A percentile compares a stretch with the other conserved stretches of the same genome.
Conservation (phyloP, 2,113 vertebrate genomes). For the Syngnathoides biaculeatus region DNA sequence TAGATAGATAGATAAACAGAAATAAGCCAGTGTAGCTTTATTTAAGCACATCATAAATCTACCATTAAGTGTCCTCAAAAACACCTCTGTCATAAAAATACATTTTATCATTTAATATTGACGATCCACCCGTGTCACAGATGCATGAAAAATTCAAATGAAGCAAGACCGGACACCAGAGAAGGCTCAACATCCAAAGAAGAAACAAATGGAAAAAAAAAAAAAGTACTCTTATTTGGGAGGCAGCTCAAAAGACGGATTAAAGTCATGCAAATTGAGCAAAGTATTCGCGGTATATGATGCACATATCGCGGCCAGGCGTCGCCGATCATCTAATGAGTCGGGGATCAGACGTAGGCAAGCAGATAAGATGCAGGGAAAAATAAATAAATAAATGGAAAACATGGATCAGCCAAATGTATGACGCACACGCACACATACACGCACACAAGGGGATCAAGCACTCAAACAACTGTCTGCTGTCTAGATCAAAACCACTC, state of each 20-base stretch:
- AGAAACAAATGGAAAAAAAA: not conserved
- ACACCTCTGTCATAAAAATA: conserved; percentile 9
- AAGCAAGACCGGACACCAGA: not conserved
- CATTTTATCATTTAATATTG: conserved; percentile 5
- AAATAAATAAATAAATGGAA: not conserved
- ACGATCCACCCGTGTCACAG: conserved; percentile 18
- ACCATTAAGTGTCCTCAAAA: not conserved
- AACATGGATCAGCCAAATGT: not conserved
- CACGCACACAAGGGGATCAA: not conserved
- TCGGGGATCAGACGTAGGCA: conserved; percentile 20
- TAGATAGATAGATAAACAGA: not conserved
- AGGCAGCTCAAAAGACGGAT: conserved; percentile 23
- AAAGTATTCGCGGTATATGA: conserved; percentile 21
- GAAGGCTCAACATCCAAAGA: not conserved
- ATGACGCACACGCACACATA: conserved; percentile 2
- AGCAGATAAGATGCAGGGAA: not conserved
- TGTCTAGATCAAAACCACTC: conserved; percentile 27
- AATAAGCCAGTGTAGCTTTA: not conserved
- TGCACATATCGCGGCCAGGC: conserved; percentile 24
- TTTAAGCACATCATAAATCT: conserved; percentile 12
- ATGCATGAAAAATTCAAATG: conserved; percentile 11
- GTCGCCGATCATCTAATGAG: conserved; percentile 27
- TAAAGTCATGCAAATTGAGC: conserved; percentile 18
- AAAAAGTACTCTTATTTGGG: conserved; percentile 6
- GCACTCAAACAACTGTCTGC: conserved; percentile 12